Percentiles rank a stretch among this genome's conserved stretches.
phyloP scores from a whole-genome alignment of 2,888 invertebrate genomes.

The Achlya flavicornis region DNA sequence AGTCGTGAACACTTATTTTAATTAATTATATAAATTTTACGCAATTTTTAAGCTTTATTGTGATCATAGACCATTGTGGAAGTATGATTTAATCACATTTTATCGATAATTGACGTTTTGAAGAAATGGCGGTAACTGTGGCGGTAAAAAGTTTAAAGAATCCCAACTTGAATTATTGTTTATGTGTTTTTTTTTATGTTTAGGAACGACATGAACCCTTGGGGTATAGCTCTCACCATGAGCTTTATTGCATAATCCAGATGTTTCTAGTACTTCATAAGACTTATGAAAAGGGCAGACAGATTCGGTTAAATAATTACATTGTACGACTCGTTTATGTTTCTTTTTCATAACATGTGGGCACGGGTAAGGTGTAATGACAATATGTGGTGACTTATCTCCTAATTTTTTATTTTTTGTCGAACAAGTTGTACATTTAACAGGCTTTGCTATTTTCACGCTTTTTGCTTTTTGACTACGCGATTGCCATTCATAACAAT shows the following conservation, averaged over 20 bases:
- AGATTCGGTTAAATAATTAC: constrained; percentile 38
- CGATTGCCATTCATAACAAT: constrained; percentile 37
- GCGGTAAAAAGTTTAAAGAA: constrained; percentile 56
- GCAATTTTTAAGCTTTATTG: constrained; percentile 14
- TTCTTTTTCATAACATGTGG: constrained; percentile 19
- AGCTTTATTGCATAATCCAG: constrained; percentile 32
- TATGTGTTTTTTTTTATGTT: neutral
- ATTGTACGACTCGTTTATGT: constrained; percentile 28
- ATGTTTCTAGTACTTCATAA: constrained; percentile 44
- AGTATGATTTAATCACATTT: constrained; percentile 14
- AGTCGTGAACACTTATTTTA: too few species aligned
- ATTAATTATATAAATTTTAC: neutral
- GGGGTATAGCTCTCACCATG: neutral
- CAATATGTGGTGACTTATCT: constrained; percentile 37
- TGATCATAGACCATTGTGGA: constrained; percentile 17
- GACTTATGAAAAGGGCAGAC: constrained; percentile 42
- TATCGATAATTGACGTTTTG: constrained; percentile 34
- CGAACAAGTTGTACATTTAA: neutral
- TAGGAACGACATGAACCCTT: neutral
- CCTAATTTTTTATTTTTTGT: neutral
- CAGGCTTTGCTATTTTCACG: neutral
- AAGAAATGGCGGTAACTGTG: constrained; percentile 64
- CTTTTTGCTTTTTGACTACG: neutral
- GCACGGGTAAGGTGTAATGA: constrained; percentile 41
- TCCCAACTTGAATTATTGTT: constrained; percentile 36